A percentile compares a stretch with the other conserved stretches of the same genome.
Evolutionary conservation across 1,140 invertebrate genomes (phyloP).

Genomic region (Saccostrea glomerata): DNA sequence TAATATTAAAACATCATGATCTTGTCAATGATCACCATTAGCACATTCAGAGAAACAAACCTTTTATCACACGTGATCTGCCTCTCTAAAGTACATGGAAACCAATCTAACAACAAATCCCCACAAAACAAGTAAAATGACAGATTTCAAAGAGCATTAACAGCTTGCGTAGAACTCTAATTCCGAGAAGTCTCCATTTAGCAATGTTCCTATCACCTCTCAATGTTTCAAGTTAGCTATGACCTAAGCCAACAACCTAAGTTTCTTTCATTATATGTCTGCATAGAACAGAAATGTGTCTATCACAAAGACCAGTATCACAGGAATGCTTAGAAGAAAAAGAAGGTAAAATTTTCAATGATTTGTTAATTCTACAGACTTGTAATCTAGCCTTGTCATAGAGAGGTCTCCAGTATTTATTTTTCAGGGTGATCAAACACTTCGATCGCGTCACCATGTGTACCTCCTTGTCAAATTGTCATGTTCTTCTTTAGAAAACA

Average conservation of each 20-base stretch:
- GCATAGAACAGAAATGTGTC: not conserved
- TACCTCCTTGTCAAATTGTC: slow-evolving; percentile 33
- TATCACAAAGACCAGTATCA: not conserved
- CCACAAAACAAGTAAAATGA: not conserved
- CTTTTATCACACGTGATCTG: not conserved
- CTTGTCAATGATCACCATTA: not conserved
- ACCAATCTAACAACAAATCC: no score
- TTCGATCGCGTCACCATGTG: not conserved
- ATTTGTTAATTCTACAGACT: slow-evolving; percentile 37
- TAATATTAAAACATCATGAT: not conserved
- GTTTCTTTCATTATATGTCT: not conserved
- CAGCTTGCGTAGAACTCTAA: not conserved
- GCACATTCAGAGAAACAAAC: not conserved
- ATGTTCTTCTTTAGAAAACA: slow-evolving; percentile 8
- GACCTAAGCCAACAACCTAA: not conserved
- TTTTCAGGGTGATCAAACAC: slow-evolving; percentile 26
- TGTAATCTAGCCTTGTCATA: slow-evolving; percentile 9
- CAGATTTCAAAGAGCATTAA: slow-evolving; percentile 11
- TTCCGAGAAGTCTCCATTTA: slow-evolving; percentile 8
- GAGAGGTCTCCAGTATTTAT: slow-evolving; percentile 20
- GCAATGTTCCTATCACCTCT: not conserved
- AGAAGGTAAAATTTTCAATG: slow-evolving; percentile 31
- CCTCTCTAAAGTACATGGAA: not conserved
- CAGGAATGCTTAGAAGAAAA: not conserved
- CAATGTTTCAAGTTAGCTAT: not conserved